A percentile compares a stretch with the other conserved stretches of the same genome.
phyloP scores from a whole-genome alignment of 2,797 vertebrate species.

The Rallus crepitans region DNA sequence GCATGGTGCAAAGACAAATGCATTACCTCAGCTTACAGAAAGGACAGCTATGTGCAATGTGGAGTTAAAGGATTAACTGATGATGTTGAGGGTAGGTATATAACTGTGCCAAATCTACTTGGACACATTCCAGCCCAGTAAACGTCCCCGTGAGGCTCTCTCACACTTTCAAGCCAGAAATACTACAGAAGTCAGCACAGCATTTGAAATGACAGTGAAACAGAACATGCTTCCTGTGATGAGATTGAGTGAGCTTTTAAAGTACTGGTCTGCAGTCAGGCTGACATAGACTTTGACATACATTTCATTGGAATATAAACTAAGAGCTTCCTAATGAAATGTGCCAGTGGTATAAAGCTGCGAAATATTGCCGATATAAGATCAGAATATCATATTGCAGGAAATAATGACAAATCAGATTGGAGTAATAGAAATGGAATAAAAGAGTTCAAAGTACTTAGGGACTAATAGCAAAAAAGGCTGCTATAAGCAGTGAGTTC shows the following conservation, averaged over 20 bases:
- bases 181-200: neutral
- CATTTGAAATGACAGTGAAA: neutral
- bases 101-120: neutral
- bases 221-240: neutral
- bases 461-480: neutral
- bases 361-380: neutral
- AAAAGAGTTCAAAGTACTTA: constrained; percentile 1
- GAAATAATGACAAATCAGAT: constrained; percentile 8
- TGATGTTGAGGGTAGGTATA: neutral
- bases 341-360: neutral
- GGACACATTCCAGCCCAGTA: neutral
- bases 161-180: constrained; percentile 3
- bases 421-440: constrained; percentile 6
- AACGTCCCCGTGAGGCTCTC: neutral
- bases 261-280: neutral
- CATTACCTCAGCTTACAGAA: neutral
- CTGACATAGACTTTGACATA: neutral
- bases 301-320: constrained; percentile 13
- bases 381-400: neutral
- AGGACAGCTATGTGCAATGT: neutral
- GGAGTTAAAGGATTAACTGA: constrained; percentile 21
- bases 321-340: constrained; percentile 39
- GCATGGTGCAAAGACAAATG: neutral
- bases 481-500: neutral
- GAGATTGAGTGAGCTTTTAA: constrained; percentile 18